A percentile compares a stretch with the other conserved stretches of the same genome.
Conservation (phyloP, 1,140 invertebrate genomes). For the Hypsibius dujardini region DNA sequence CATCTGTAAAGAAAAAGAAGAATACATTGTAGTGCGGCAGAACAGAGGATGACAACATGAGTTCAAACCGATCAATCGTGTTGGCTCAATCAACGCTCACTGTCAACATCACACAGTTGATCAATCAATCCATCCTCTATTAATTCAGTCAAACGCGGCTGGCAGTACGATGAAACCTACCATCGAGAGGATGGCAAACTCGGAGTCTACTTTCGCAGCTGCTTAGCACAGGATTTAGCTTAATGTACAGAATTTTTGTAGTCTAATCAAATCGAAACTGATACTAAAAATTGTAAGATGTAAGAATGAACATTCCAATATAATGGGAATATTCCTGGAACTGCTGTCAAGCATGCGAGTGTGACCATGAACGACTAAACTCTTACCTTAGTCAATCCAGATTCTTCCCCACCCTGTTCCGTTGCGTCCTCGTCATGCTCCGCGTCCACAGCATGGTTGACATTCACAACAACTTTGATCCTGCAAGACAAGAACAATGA, state of each 20-base stretch:
- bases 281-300: neutral
- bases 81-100: neutral
- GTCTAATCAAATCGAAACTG: neutral
- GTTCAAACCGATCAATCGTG: neutral
- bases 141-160: too few relatives aligned
- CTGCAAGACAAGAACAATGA: too few relatives aligned
- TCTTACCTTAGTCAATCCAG: neutral
- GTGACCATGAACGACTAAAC: neutral
- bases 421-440: neutral
- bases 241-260: neutral
- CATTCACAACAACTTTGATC: neutral
- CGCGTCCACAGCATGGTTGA: slow-evolving; percentile 6
- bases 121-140: neutral
- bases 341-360: neutral
- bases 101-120: neutral
- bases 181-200: too few relatives aligned
- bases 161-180: too few relatives aligned
- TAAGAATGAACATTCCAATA: neutral
- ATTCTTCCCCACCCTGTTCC: neutral
- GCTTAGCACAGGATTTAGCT: neutral
- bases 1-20: slow-evolving; percentile 5
- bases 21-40: too few relatives aligned
- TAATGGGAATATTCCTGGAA: neutral
- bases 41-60: too few relatives aligned
- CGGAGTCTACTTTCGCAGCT: neutral